Evolutionary conservation across 2,888 invertebrate genomes (phyloP).

Genomic region (Tachina lurida): DNA sequence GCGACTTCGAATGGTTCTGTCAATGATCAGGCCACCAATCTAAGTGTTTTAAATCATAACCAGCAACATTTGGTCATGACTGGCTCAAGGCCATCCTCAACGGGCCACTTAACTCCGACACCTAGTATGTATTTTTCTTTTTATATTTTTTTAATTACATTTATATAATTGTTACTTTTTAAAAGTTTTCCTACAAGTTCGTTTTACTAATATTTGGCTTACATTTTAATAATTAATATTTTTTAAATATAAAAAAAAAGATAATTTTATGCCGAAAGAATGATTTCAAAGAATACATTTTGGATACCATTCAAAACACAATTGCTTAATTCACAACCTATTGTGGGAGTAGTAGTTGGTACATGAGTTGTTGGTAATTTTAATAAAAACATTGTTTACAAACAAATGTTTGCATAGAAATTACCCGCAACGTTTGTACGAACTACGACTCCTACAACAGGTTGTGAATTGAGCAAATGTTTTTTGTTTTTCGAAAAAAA

Average conservation of each 20-base stretch:
- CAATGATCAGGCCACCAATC: constrained; percentile 82
- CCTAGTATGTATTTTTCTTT: constrained; percentile 82
- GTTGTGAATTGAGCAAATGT: no score
- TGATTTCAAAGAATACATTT: background rate
- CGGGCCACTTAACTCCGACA: constrained; percentile 85
- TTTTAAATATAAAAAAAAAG: constrained; percentile 4
- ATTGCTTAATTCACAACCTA: no score
- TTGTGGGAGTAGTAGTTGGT: no score
- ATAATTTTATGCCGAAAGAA: constrained; percentile 51
- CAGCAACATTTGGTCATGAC: constrained; percentile 83
- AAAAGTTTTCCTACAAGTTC: constrained; percentile 23
- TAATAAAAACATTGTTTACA: no score
- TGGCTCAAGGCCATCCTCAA: constrained; percentile 85
- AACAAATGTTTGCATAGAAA: no score
- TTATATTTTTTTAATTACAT: background rate
- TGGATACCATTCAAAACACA: no score
- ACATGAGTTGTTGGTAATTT: no score
- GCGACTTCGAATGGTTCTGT: constrained; percentile 73
- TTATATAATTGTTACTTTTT: constrained; percentile 49
- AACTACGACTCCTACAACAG: no score
- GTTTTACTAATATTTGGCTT: constrained; percentile 67
- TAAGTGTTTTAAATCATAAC: constrained; percentile 84
- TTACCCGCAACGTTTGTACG: no score
- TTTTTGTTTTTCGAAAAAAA: no score
- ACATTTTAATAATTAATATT: constrained; percentile 14